phyloP scores from a whole-genome alignment of 2,113 vertebrate genomes.

The Scopus umbretta region DNA sequence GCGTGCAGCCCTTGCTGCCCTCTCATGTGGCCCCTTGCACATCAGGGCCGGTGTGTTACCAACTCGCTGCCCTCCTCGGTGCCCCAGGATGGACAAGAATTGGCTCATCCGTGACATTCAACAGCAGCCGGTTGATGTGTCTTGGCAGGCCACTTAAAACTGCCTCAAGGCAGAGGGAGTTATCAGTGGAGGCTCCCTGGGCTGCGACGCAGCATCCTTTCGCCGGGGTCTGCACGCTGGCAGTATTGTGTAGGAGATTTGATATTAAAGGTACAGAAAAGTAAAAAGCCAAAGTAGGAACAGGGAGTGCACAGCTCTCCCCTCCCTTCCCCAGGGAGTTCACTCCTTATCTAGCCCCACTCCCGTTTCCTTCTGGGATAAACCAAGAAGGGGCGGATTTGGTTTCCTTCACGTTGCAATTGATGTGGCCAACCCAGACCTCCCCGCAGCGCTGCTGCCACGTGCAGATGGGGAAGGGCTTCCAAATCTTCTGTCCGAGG shows the following conservation, averaged over 20 bases:
- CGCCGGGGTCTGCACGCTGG: rapidly evolving
- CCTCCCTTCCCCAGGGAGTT: background rate
- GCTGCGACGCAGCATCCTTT: background rate
- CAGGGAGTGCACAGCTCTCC: background rate
- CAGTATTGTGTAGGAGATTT: rapidly evolving
- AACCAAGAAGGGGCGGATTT: background rate
- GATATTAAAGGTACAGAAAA: background rate
- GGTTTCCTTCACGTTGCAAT: background rate
- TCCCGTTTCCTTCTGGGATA: slow-evolving; percentile 19
- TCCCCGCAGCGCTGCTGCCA: rapidly evolving
- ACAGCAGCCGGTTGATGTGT: background rate
- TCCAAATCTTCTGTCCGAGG: background rate
- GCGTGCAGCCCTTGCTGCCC: background rate
- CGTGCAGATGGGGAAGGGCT: background rate
- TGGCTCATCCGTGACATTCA: background rate
- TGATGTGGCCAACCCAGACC: background rate
- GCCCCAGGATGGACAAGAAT: background rate
- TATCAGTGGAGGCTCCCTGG: background rate
- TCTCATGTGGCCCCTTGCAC: background rate
- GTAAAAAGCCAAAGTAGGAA: background rate
- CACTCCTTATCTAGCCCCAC: background rate
- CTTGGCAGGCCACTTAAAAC: background rate
- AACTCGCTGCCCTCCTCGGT: background rate
- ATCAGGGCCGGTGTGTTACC: background rate
- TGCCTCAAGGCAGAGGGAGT: background rate